Base-by-base conservation (phyloP, 2,888 invertebrate species). In the Diaphora mendica region DNA sequence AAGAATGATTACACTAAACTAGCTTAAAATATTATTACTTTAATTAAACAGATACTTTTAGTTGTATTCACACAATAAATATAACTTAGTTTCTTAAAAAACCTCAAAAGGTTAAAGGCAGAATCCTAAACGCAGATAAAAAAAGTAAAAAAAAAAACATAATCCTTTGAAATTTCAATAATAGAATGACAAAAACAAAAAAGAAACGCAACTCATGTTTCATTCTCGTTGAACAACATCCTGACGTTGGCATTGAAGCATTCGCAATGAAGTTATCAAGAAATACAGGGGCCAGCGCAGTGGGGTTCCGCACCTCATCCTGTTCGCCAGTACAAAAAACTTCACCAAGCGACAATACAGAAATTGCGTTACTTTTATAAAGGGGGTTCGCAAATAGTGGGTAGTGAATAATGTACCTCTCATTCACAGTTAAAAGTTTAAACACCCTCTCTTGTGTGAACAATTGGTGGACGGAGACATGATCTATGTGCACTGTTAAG, bases 221-320 rank as follows among this genome's bases (percentile, higher is more conserved):
- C 85, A 85, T 90, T 90, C 87, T 83, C 78, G 89, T 82, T 77
- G 78, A 87, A 88, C 79, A 71, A 82, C 90, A 79, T 92, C 90
- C 92, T 76, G 74, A 67, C 79, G 82, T 79, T 70, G 82, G 77
- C 80, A 78, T 81, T 83, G 62, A 62, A 62, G 85, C 82, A 87
- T 90, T 91, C 84, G 90, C 90, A 94, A 95, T 95, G 93, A 94
- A 95, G 95, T 95, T 95, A 95, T 95, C 95, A 94, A 94, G 92
- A 87, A 89, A 87, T 89, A 88, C 86, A 86, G 89, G 90, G 91
- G 87, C 64, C 73, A 65, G 66, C 86, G 62, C 92, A 78, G 87
- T 89, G 86, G 92, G 93, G 92, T 85, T 62, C 70, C 55, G 51
- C 23, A 70, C 70, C 70, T 70, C 39, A 33, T 51, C n/a, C 68